Base-by-base conservation (phyloP, 2,888 invertebrate genomes). In the Incurvaria masculella region DNA sequence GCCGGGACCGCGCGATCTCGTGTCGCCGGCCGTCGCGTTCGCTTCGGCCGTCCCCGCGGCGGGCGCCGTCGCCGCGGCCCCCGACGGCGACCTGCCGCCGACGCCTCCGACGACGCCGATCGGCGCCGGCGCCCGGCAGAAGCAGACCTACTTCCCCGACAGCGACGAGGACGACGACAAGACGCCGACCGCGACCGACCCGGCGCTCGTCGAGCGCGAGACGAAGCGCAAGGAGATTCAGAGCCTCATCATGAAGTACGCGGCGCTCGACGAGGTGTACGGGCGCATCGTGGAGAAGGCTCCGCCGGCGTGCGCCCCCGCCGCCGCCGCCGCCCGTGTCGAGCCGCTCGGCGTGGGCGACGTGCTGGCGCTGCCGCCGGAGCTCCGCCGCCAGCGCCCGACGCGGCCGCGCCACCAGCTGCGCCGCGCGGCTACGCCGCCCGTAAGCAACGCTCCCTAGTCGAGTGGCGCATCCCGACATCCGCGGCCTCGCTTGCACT, bases 141-240 rank as follows among this genome's bases (percentile, higher is more conserved):
- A 66, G 57, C 74, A 72, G 58, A 79, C 79, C 53, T 78, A 75
- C 59, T 75, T 73, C 57, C 74, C 72, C 45, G 73, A 74, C 19
- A 75, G 75, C 55, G 76, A 76, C 57, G 75, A 76, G 21, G 63
- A 62, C 16, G 81, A 81, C 49, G 66, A 64, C 48, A 82, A 81
- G 53, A 69, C 74, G 53, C 79, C 80, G 17, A 79, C 79, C 10
- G 74, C 79, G 38, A 73, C 73, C 43, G 86, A 86, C 61, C 79
- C 79, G 52, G 76, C 80, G 20, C 68, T 84, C 44, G 81, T 82
- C 55, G 91, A 92, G 56, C 80, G 92, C 42, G 90, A 91, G 64
- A 87, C 88, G 10, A 86, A 87, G 58, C 82, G 92, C 33, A 91
- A 91, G 61, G 92, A 93, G 63, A 90, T 91, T 51, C 88, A 90